Evolutionary conservation across 2,888 invertebrate species (phyloP), one percentile per base, ranked within the genome.

Genomic region (Heliothis peltigera): DNA sequence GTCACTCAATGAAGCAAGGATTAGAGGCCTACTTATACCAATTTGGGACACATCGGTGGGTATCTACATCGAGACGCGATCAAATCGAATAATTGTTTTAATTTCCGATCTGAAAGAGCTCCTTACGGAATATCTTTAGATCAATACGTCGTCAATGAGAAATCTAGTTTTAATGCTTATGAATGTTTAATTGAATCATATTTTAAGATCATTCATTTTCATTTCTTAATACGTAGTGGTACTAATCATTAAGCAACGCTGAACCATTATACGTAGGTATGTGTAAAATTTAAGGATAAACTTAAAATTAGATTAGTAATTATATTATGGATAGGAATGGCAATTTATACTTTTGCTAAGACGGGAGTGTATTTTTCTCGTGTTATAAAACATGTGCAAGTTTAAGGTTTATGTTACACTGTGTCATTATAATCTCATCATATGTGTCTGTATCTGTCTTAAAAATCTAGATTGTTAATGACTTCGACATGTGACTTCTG

Each of bases 21-120:
- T 80, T 82, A 77, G 56, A 72, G 42, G 28, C 49, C 58, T 75
- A 75, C 70, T 75, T 73, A 75, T 68, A 64, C 64, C 64, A 74
- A 79, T 77, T 77, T 73, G 62, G 69, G 54, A 69, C 69, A 66
- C 64, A 68, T 72, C 55, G 61, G 64, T 57, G 52, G 22, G 67
- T 65, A 66, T 67, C 59, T 32, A 32, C 10, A 12, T 61, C 47
- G 42, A 64, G 54, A 57, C 49, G 51, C 63, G 62, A 66, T 65
- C 56, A 70, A 79, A 79, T 80, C 73, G 67, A 80, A 77, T 82
- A 83, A 81, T 56, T 60, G 49, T 66, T 66, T 70, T 79, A 72
- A 65, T 75, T 70, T 76, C 54, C 53, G 53, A 52, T 44, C 62
- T 43, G 47, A 56, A 44, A n/a, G 19, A 52, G 43, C 46, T 22